A percentile compares a stretch with the other conserved stretches of the same genome.
Conservation (phyloP, 2,797 vertebrate species). For the Allobates femoralis region DNA sequence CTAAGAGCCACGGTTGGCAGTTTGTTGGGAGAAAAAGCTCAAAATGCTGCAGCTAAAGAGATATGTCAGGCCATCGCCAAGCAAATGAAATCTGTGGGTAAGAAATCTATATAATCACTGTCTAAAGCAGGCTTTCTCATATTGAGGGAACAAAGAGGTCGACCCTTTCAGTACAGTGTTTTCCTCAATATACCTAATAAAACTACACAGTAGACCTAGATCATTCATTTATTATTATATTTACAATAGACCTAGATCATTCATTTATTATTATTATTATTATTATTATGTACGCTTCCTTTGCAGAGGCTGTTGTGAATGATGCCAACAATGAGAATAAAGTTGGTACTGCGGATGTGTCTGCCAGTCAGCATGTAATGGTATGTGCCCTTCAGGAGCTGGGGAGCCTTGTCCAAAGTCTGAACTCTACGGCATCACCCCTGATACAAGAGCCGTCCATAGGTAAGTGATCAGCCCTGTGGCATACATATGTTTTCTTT, state of each 20-base stretch:
- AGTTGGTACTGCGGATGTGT: slow-evolving; percentile 89
- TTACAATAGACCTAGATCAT: not conserved
- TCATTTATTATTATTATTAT: too few species aligned
- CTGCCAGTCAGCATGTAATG: slow-evolving; percentile 98
- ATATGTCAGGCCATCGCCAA: slow-evolving; percentile 97
- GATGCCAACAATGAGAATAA: slow-evolving; percentile 94
- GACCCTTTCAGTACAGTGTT: not conserved
- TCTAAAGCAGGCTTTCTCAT: slow-evolving; percentile 67
- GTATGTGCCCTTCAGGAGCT: slow-evolving; percentile 97
- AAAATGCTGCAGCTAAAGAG: slow-evolving; percentile 98
- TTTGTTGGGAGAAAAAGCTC: slow-evolving; percentile 95
- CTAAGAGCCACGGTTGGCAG: slow-evolving; percentile 94
- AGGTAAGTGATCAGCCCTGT: slow-evolving; percentile 75
- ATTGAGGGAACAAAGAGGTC: slow-evolving; percentile 68
- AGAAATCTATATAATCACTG: slow-evolving; percentile 68
- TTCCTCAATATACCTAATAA: not conserved
- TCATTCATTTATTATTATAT: not conserved
- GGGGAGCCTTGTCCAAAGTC: slow-evolving; percentile 94
- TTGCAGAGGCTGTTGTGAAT: slow-evolving; percentile 92
- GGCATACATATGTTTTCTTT: not conserved
- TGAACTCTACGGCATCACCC: slow-evolving; percentile 94
- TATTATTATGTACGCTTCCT: slow-evolving; percentile 20
- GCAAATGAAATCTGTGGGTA: slow-evolving; percentile 99
- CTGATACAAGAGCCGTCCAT: slow-evolving; percentile 96
- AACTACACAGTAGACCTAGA: not conserved